Evolutionary conservation across 2,797 vertebrate species (phyloP), one percentile per base, ranked within the genome.

Genomic region (Cyclopterus lumpus): DNA sequence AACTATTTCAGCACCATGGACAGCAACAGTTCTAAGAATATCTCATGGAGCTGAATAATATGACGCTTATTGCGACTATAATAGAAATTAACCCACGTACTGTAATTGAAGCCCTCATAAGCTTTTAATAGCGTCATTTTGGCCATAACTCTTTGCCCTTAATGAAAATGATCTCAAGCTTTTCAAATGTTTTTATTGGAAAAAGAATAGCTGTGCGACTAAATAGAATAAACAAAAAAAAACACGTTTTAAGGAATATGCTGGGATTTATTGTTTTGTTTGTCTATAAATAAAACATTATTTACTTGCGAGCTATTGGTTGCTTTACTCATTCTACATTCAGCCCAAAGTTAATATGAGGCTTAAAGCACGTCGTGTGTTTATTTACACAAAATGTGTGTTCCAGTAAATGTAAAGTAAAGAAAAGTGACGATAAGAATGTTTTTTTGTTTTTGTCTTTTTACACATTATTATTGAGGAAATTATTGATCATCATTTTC

Each of bases 1-100:
- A 14, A 6, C 10, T 28, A 6, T 12, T 73, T 81, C 73, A 76
- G 73, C 65, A 67, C 75, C 73, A 82, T 22, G 76, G 73, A 84
- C 77, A 87, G 74, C 74, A 57, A 16, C 61, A 34, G 11, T 22
- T 10, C 36, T 24, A 7, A 14, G 16, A n/a, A 44, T 8, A 44
- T 24, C 32, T 28, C 16, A 28, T 6, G 28, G 22, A 69, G 34
- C 10, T 40, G 49, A 6, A 30, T 22, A 18, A 2, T 5, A 10
- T 15, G 26, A 16, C 15, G 24, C 38, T 20, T 2, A 5, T 48
- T 16, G 15, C 15, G 24, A 64, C 34, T 59, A 6, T 9, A 64
- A 42, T 20, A 68, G 1, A 65, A 49, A 60, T 40, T 7, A 6
- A 14, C 11, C 11, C 26, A 20, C n/a, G n/a, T 51, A 6, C 24